Conservation (phyloP, 2,888 invertebrate species). For the Hipparchia sbordonii region DNA sequence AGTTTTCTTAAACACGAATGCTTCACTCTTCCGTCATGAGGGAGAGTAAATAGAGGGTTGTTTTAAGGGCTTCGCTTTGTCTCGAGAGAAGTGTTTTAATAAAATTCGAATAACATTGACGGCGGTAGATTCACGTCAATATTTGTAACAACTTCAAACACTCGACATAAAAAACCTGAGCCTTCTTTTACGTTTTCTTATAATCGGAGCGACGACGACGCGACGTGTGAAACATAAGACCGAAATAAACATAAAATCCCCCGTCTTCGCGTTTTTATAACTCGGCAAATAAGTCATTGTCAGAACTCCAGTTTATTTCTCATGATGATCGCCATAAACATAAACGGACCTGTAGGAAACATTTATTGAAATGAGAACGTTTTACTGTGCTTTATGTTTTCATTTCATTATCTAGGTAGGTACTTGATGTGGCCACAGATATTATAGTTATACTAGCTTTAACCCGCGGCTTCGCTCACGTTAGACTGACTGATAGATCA, state of each 20-base stretch:
- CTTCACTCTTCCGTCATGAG: not conserved
- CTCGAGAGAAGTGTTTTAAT: conserved; percentile 1
- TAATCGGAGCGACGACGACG: conserved; percentile 54
- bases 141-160: conserved; percentile 21
- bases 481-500: no score
- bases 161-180: conserved; percentile 53
- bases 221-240: conserved; percentile 66
- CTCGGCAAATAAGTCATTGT: conserved; percentile 70
- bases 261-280: conserved; percentile 61
- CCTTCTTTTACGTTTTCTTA: conserved; percentile 63
- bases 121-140: conserved; percentile 15
- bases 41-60: not conserved
- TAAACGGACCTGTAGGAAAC: conserved; percentile 51
- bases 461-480: no score
- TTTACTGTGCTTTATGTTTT: conserved; percentile 40
- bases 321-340: conserved; percentile 61
- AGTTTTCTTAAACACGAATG: not conserved
- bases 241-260: conserved; percentile 65
- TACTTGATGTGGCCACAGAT: conserved; percentile 27
- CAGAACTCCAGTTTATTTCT: conserved; percentile 57
- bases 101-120: conserved; percentile 14
- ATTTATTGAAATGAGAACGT: conserved; percentile 50
- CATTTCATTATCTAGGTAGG: conserved; percentile 24
- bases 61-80: not conserved
- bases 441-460: not conserved